These are phyloP conservation scores for Benitochromis conjunctus DNA, from an alignment of 2,113 vertebrate species.

Conservation along the genomic window DNA sequence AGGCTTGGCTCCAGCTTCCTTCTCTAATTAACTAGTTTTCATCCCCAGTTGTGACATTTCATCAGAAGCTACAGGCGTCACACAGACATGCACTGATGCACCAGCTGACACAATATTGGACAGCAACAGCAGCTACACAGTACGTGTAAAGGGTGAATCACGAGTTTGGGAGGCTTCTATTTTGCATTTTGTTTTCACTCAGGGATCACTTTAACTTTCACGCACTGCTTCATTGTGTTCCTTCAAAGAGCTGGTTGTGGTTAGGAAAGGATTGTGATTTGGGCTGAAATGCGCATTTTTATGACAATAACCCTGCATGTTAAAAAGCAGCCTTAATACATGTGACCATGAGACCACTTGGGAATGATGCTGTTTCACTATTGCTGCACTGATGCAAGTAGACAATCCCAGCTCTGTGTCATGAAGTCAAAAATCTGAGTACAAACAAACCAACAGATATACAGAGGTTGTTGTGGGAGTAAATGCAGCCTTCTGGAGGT, in stretches of 20 bases:
- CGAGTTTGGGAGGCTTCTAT: background rate
- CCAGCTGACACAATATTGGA: background rate
- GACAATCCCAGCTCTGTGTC: background rate
- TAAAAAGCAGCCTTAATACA: background rate
- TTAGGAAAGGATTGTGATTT: background rate
- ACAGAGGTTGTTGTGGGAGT: background rate
- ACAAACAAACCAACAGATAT: background rate
- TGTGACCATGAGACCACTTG: background rate
- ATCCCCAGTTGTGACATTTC: background rate
- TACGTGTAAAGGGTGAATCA: rapidly evolving
- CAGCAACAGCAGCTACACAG: background rate
- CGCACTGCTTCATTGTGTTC: background rate
- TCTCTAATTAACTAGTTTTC: background rate
- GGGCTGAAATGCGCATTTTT: background rate
- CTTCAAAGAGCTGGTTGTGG: background rate
- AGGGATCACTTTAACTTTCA: background rate
- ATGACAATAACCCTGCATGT: no score
- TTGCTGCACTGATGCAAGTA: background rate
- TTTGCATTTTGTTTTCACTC: background rate
- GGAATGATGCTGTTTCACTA: background rate
- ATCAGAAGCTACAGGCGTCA: background rate
- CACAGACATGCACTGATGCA: rapidly evolving
- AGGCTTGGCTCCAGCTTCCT: background rate
- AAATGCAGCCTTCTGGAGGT: slow-evolving; percentile 9
- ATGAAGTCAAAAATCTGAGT: background rate